Evolutionary conservation across 2,797 vertebrate genomes (phyloP), one percentile per base, ranked within the genome.

Genomic region (Channallabes apus): DNA sequence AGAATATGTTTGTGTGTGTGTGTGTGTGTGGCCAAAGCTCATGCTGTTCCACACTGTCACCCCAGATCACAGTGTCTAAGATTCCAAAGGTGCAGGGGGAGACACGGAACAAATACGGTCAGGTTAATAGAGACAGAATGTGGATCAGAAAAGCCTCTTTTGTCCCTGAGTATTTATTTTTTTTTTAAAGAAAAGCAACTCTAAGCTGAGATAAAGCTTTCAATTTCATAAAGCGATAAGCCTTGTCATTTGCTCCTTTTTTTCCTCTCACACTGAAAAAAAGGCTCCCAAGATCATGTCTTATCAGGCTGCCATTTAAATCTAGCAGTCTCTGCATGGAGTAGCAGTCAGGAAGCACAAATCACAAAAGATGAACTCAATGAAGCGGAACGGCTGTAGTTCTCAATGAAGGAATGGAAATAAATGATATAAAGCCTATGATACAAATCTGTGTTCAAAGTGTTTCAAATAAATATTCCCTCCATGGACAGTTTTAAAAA

Each of bases 51-150:
- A 77, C 12, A 18, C 75, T 78, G 75, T 38, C 76, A 78, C 76
- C 76, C 24, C 27, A 14, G 29, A 78, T 78, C 76, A 38, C 29
- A 78, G 56, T 1, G 6, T 61, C 76, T 32, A 78, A 20, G 56
- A 32, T 61, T 61, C 12, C 75, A n/a, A 78, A 78, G 76, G 56
- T 78, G 58, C 75, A 77, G 18, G 3, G 59, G 75, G 56, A 61
- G 76, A 58, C 32, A 61, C 3, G 0, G 32, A 67, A 68, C 79
- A 80, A 64, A 59, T 35, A 38, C 3, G 24, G 51, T 18, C 4
- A 71, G 67, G 62, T 68, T 46, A 83, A 78, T 75, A 72, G 83
- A 83, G 83, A 78, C 58, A 68, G 78, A 80, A 84, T 61, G 54
- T 76, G 67, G 84, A 58, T 77, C 38, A 46, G 65, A 82, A 27